Evolutionary conservation across 2,113 vertebrate species (phyloP).

Genomic region (Lepidothrix coronata): DNA sequence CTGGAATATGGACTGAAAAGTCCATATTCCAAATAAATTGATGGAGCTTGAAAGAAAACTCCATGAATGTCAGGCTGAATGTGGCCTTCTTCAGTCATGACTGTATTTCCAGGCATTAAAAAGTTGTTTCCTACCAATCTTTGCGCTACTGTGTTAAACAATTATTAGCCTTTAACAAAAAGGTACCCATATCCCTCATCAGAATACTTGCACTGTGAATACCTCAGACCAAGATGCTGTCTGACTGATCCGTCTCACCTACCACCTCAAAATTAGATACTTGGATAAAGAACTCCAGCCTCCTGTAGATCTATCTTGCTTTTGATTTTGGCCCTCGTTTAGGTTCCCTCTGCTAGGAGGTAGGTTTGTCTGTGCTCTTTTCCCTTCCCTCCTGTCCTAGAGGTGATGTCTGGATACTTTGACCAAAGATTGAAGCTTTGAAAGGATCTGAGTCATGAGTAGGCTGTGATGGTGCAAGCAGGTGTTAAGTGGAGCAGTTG

Average conservation of each 20-base stretch:
- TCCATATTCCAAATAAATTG: neutral
- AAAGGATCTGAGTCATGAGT: neutral
- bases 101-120: neutral
- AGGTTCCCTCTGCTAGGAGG: neutral
- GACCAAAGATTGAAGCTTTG: neutral
- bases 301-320: neutral
- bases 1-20: neutral
- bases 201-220: neutral
- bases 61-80: neutral
- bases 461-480: neutral
- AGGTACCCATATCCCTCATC: neutral
- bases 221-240: neutral
- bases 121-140: neutral
- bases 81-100: neutral
- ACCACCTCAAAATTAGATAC: neutral
- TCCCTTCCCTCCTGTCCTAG: neutral
- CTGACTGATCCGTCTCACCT: neutral
- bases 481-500: neutral
- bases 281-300: neutral
- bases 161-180: neutral
- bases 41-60: neutral
- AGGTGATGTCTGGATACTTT: neutral
- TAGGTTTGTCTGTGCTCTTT: neutral
- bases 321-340: neutral
- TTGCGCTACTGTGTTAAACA: neutral